phyloP scores from a whole-genome alignment of 2,113 vertebrate genomes.

The Osmerus mordax region DNA sequence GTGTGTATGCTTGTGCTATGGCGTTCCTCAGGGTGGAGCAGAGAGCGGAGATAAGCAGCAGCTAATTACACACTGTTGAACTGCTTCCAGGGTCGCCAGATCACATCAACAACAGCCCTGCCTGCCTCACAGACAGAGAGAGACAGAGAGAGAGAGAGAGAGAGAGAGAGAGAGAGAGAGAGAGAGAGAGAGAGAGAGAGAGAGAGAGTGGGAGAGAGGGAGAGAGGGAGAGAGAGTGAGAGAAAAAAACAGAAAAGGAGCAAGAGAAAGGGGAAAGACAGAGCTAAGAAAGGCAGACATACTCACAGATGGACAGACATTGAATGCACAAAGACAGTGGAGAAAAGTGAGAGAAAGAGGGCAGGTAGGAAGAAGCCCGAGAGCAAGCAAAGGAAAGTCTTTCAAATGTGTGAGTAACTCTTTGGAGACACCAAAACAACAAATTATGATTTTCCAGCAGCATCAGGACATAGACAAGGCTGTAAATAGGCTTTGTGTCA shows the following conservation, averaged over 20 bases:
- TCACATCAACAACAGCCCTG: background rate
- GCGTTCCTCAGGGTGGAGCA: background rate
- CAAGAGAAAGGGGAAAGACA: slow-evolving; percentile 10
- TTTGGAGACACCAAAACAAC: background rate
- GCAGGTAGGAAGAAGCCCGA: background rate
- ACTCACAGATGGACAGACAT: slow-evolving; percentile 2
- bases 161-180: slow-evolving; percentile 1
- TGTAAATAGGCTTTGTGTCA: no score
- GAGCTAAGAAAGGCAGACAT: slow-evolving; percentile 12
- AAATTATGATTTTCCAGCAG: background rate
- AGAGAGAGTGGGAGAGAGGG: background rate
- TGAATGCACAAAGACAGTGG: background rate
- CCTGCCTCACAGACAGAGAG: slow-evolving; percentile 10
- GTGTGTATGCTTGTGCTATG: background rate
- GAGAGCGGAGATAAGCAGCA: slow-evolving; percentile 12
- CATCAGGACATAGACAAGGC: no score
- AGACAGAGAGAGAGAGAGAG: background rate
- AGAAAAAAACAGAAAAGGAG: background rate
- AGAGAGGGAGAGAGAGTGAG: background rate
- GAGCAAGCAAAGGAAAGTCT: background rate
- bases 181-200: slow-evolving; percentile 4
- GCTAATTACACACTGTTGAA: background rate
- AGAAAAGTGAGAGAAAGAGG: background rate
- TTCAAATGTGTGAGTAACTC: background rate
- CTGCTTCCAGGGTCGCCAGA: slow-evolving; percentile 4